These are phyloP conservation scores for Heliconius sara DNA, from an alignment of 2,888 invertebrate genomes.

Conservation along the genomic window DNA sequence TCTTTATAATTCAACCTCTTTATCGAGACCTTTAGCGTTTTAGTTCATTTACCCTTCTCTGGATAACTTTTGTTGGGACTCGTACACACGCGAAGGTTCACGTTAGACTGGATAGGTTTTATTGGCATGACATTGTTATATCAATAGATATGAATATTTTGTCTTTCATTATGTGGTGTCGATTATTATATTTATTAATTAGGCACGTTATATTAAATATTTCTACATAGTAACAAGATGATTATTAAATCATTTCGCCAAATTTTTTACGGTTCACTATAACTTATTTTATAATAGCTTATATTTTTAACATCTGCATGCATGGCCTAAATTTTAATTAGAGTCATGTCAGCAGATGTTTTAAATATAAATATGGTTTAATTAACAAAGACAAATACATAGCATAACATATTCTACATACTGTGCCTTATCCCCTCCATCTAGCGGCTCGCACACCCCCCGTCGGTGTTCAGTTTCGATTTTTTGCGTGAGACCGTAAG, in stretches of 20 bases:
- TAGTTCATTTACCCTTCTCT: constrained; percentile 56
- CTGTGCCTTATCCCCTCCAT: constrained; percentile 49
- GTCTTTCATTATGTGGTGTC: constrained; percentile 73
- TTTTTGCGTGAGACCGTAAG: constrained; percentile 71
- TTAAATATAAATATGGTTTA: constrained; percentile 16
- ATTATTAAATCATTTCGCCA: background rate
- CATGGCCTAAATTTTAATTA: constrained; percentile 14
- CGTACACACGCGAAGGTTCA: constrained; percentile 57
- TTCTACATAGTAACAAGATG: constrained; percentile 41
- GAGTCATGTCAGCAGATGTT: constrained; percentile 22
- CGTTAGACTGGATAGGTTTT: constrained; percentile 71
- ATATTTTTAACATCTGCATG: constrained; percentile 8
- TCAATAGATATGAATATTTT: constrained; percentile 81
- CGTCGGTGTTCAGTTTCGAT: constrained; percentile 69
- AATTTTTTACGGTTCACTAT: background rate
- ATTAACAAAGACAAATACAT: constrained; percentile 22
- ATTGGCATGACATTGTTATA: constrained; percentile 81
- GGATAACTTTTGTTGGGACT: constrained; percentile 51
- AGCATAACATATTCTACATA: constrained; percentile 14
- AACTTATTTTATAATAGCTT: background rate
- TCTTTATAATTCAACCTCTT: constrained; percentile 77
- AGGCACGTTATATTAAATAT: constrained; percentile 62
- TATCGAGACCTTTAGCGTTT: constrained; percentile 66
- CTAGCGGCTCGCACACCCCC: constrained; percentile 58
- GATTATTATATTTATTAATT: constrained; percentile 74